A percentile compares a stretch with the other conserved stretches of the same genome.
These are phyloP conservation scores for Hyposoter didymator DNA, from an alignment of 2,888 invertebrate genomes.

Conservation along the genomic window DNA sequence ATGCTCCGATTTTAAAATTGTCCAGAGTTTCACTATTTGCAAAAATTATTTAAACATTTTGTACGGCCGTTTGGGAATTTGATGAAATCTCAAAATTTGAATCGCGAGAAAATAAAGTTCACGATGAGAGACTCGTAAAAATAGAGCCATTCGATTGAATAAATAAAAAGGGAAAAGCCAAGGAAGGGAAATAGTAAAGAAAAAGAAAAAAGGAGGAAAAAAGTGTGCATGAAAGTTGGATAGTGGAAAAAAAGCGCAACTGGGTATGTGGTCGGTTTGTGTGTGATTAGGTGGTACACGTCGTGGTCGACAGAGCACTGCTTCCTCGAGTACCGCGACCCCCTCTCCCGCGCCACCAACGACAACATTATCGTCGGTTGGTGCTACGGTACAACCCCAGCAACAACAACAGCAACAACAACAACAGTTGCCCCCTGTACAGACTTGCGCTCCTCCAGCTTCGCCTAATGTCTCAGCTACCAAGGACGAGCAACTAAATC, in stretches of 20 bases:
- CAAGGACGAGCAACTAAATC: conserved; percentile 83
- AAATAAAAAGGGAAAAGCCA: not conserved
- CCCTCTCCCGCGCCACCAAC: conserved; percentile 80
- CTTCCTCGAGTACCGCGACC: conserved; percentile 82
- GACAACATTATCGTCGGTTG: conserved; percentile 75
- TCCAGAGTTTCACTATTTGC: not conserved
- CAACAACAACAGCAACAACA: conserved; percentile 78
- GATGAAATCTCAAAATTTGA: conserved; percentile 14
- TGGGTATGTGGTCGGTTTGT: conserved; percentile 84
- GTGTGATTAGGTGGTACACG: conserved; percentile 84
- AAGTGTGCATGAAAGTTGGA: conserved; percentile 71
- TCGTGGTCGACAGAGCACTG: conserved; percentile 84
- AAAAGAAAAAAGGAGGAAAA: conserved; percentile 34
- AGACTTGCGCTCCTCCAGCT: conserved; percentile 85
- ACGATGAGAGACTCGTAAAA: not conserved
- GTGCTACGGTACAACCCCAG: conserved; percentile 81
- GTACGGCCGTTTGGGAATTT: not conserved
- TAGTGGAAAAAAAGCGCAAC: conserved; percentile 81
- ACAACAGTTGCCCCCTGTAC: conserved; percentile 78
- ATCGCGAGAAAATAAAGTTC: not conserved
- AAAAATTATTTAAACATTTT: not conserved
- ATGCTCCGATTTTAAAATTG: not conserved
- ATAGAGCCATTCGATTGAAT: not conserved
- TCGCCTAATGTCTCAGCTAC: conserved; percentile 86
- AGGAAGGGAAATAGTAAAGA: conserved; percentile 36